Evolutionary conservation across 1,140 invertebrate species (phyloP).

Genomic region (Anadara kagoshimensis): DNA sequence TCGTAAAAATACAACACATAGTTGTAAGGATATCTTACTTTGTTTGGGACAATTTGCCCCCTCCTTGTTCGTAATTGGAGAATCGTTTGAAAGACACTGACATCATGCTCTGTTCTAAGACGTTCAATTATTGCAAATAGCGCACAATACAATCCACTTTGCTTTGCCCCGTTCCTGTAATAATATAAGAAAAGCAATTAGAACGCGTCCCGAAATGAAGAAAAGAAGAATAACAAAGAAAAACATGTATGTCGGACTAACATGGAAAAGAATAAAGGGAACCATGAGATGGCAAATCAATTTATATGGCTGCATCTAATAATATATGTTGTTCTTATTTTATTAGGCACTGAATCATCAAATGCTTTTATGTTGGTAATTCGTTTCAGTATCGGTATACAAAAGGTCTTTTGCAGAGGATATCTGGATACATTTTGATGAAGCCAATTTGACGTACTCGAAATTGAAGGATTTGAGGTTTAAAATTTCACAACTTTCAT

Average conservation of each 20-base stretch:
- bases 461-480: neutral
- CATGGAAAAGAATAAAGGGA: neutral
- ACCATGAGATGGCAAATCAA: no score
- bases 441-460: no score
- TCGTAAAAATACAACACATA: no score
- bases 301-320: no score
- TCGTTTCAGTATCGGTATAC: no score
- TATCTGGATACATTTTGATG: no score
- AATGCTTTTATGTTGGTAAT: no score
- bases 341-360: no score
- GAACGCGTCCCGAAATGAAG: neutral
- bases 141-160: conserved; percentile 43
- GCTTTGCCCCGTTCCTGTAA: conserved; percentile 44
- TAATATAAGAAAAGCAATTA: neutral
- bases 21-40: neutral
- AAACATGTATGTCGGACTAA: neutral
- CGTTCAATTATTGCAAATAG: conserved; percentile 38
- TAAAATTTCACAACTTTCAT: no score
- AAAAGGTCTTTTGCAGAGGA: no score
- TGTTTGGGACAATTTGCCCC: conserved; percentile 8
- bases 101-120: conserved; percentile 35
- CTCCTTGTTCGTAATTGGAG: conserved; percentile 34
- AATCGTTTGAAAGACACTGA: conserved; percentile 34
- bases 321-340: no score
- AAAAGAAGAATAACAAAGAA: neutral